These are phyloP conservation scores for Pipistrellus nathusii DNA, from an alignment of 2,797 vertebrate species.

Conservation along the genomic window DNA sequence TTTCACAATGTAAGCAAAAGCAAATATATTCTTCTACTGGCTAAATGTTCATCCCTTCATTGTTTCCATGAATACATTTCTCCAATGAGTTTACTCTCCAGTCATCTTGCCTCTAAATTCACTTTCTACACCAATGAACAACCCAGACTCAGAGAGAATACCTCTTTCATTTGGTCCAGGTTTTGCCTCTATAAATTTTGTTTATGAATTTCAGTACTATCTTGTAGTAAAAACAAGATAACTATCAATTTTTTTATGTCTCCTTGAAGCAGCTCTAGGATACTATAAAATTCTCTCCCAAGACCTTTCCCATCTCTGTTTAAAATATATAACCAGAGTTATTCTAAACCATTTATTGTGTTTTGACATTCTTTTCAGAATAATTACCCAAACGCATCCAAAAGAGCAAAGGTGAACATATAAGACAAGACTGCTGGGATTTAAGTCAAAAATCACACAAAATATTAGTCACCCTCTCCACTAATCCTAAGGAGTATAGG, in stretches of 20 bases:
- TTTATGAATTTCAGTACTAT: slow-evolving; percentile 60
- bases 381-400: slow-evolving; percentile 60
- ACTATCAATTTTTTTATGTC: slow-evolving; percentile 57
- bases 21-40: not conserved
- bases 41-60: not conserved
- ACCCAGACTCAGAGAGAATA: not conserved
- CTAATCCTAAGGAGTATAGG: not conserved
- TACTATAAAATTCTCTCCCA: slow-evolving; percentile 73
- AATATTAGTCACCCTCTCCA: not conserved
- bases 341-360: slow-evolving; percentile 73
- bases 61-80: slow-evolving; percentile 4
- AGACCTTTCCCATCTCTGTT: slow-evolving; percentile 72
- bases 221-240: slow-evolving; percentile 67
- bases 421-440: slow-evolving; percentile 49
- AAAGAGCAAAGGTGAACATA: slow-evolving; percentile 67
- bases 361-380: slow-evolving; percentile 76
- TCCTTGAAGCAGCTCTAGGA: slow-evolving; percentile 58
- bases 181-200: not conserved
- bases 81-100: slow-evolving; percentile 32
- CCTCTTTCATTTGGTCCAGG: not conserved
- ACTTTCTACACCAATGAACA: not conserved
- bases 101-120: not conserved
- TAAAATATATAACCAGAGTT: slow-evolving; percentile 75
- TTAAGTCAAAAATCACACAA: slow-evolving; percentile 70
- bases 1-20: slow-evolving; percentile 39